Evolutionary conservation across 2,888 invertebrate species (phyloP), one percentile per base, ranked within the genome.

Genomic region (Meganola albula): DNA sequence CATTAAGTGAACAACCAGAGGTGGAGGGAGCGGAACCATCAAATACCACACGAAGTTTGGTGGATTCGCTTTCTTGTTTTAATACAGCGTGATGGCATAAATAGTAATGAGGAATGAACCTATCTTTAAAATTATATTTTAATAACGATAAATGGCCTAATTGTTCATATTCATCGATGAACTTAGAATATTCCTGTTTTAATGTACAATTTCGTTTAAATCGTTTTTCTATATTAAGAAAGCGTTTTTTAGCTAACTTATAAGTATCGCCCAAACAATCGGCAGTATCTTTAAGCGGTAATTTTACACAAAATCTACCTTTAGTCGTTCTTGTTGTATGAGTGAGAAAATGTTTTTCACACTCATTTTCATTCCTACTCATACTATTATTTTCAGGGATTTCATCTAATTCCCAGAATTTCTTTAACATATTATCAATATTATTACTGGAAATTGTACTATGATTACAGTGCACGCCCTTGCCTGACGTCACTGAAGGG

Each of bases 61-160:
- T 50, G 0, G 52, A 41, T 7, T 47, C 44, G 10, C 49, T 52
- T 0, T 31, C 22, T 7, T 53, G 31, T 10, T 58, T 57, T 0
- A 63, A 28, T 0, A 74, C 64, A 0, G 58, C 53, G 31, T 69
- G 69, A 48, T 74, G 73, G 16, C 61, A 63, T 10, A 74, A 33
- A 46, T 53, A 69, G 39, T 60, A 65, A 1, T 16, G 31, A 6
- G 34, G 33, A 20, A n/a, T 12, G 9, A 24, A 32, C 2, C 27
- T 10, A 1, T 16, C 13, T 18, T 12, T 16, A 8, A 10, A n/a
- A 16, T 16, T 16, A 16, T 6, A 16, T 16, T 16, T 16, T 16
- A 16, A 16, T 1, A 13, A 8, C 0, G 48, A 48, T 0, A 49
- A 8, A 42, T 53, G 51, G 0, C 46, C 44, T 27, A 52, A 31